phyloP scores from a whole-genome alignment of 2,113 vertebrate species.

The Melierax canorus region DNA sequence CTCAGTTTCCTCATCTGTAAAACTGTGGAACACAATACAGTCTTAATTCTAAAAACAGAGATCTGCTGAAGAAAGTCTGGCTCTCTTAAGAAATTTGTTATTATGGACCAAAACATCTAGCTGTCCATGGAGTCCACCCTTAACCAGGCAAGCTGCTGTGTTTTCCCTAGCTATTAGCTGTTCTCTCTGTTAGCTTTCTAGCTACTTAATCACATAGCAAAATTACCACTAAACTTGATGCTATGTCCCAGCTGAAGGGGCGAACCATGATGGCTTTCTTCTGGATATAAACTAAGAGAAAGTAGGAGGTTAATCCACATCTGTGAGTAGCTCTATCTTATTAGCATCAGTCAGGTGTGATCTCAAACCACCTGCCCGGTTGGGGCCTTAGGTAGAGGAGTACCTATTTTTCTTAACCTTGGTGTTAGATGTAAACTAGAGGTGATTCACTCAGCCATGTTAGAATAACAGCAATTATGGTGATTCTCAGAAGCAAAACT shows the following conservation, averaged over 20 bases:
- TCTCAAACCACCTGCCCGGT: neutral
- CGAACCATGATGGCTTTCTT: neutral
- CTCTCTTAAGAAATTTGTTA: neutral
- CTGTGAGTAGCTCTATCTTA: neutral
- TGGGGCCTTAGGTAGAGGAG: neutral
- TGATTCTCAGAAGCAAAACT: neutral
- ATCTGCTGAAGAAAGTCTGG: neutral
- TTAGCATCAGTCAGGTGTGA: neutral
- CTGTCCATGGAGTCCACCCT: neutral
- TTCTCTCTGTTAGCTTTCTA: neutral
- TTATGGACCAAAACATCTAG: neutral
- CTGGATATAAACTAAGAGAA: neutral
- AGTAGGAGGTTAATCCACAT: neutral
- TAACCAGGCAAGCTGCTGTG: neutral
- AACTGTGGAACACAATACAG: neutral
- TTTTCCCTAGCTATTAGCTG: neutral
- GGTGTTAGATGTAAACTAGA: neutral
- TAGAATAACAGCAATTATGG: neutral
- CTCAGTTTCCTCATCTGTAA: neutral
- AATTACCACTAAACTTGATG: neutral
- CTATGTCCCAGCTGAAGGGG: neutral
- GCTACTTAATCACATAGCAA: neutral
- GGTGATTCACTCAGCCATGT: neutral
- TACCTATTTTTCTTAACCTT: neutral
- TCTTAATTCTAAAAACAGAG: neutral